Evolutionary conservation across 2,797 vertebrate genomes (phyloP).

Genomic region (Acrossocheilus fasciatus): DNA sequence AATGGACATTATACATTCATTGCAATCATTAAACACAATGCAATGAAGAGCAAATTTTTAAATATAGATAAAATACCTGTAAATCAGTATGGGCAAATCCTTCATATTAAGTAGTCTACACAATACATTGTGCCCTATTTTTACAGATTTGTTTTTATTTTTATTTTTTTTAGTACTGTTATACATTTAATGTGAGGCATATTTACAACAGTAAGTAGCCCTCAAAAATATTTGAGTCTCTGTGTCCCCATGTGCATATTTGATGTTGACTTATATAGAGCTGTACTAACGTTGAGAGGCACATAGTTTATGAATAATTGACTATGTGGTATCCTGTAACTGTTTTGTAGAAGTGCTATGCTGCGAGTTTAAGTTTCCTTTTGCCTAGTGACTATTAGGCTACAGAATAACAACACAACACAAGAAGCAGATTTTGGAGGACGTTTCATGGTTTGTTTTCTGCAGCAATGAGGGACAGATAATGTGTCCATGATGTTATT

Average conservation of each 20-base stretch:
- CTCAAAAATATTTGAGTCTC: slow-evolving; percentile 28
- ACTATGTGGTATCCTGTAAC: slow-evolving; percentile 61
- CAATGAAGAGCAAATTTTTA: not conserved
- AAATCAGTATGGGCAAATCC: not conserved
- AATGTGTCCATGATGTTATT: slow-evolving; percentile 8
- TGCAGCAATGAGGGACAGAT: not conserved
- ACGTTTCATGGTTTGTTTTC: slow-evolving; percentile 33
- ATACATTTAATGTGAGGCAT: not conserved
- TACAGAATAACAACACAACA: slow-evolving; percentile 30
- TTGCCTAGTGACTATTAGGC: slow-evolving; percentile 37
- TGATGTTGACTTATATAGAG: slow-evolving; percentile 60
- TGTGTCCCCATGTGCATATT: slow-evolving; percentile 53
- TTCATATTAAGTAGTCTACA: not conserved
- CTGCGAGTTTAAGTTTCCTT: slow-evolving; percentile 56
- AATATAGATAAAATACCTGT: not conserved
- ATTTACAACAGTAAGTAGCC: not conserved
- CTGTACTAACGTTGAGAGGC: slow-evolving; percentile 56
- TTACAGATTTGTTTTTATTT: not conserved
- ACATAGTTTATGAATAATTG: slow-evolving; percentile 62
- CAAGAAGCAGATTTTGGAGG: slow-evolving; percentile 21
- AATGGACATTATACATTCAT: not conserved
- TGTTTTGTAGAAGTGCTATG: slow-evolving; percentile 59
- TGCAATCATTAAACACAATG: not conserved
- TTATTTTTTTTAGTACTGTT: too few relatives aligned
- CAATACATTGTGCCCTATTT: not conserved